Conservation (phyloP, 2,113 vertebrate genomes). For the Ibidorhyncha struthersii region DNA sequence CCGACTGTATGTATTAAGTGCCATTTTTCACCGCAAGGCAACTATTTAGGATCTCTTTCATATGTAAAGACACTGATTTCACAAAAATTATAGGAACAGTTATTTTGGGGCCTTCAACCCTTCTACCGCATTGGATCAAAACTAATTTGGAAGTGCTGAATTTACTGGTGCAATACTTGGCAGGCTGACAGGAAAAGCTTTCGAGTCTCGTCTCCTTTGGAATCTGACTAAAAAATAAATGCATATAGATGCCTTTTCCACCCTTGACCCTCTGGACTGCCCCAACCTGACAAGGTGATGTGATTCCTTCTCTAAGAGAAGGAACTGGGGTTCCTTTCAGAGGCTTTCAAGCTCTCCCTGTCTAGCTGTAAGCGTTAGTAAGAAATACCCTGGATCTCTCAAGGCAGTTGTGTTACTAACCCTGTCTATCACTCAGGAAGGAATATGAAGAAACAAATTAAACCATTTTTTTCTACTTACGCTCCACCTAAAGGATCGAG, state of each 20-base stretch:
- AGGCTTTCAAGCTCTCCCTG: not conserved
- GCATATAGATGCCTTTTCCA: not conserved
- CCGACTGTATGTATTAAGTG: not conserved
- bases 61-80: not conserved
- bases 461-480: constrained; percentile 65
- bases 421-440: not conserved
- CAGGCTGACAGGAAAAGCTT: not conserved
- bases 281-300: not conserved
- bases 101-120: not conserved
- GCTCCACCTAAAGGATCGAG: constrained; percentile 80
- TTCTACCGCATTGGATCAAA: not conserved
- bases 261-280: not conserved
- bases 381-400: not conserved
- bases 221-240: not conserved
- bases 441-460: rapidly evolving
- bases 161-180: not conserved
- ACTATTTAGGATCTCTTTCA: not conserved
- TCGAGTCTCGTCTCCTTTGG: not conserved
- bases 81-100: not conserved
- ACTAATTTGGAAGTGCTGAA: not conserved
- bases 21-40: not conserved
- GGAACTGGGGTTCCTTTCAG: not conserved
- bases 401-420: not conserved
- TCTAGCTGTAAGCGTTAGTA: not conserved
- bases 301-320: not conserved